Percentiles rank a stretch among this genome's conserved stretches.
Evolutionary conservation across 2,888 invertebrate species (phyloP).

Genomic region (Acanthosepion lycidas): DNA sequence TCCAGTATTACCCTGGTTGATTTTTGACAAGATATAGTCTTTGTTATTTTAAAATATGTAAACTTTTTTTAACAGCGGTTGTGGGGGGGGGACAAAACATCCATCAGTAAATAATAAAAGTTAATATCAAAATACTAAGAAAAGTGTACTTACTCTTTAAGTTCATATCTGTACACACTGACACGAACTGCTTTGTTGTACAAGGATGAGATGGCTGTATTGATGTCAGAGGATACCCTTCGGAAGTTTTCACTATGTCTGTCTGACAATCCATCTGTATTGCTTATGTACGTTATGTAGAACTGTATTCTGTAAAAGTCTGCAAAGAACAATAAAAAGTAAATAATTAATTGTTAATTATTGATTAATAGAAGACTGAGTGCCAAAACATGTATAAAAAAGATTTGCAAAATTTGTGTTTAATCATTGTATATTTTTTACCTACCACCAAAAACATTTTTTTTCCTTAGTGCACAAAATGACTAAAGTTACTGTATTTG

Average conservation of each 20-base stretch:
- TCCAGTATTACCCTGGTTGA: too few relatives aligned
- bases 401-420: too few relatives aligned
- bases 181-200: conserved; percentile 33
- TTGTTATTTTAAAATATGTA: too few relatives aligned
- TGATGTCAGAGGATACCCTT: not conserved
- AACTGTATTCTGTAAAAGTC: conserved; percentile 38
- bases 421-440: too few relatives aligned
- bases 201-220: not conserved
- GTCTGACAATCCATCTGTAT: not conserved
- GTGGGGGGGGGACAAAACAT: not conserved
- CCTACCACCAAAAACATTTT: too few relatives aligned
- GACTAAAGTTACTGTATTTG: too few relatives aligned
- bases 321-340: not conserved
- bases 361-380: too few relatives aligned
- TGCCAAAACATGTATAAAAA: not conserved
- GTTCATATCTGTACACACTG: not conserved
- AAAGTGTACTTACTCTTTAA: not conserved
- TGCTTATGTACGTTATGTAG: not conserved
- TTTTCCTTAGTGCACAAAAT: too few relatives aligned
- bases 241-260: not conserved
- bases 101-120: not conserved
- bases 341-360: not conserved
- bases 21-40: too few relatives aligned
- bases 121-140: too few relatives aligned
- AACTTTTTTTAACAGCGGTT: too few relatives aligned